Base-by-base conservation (phyloP, 2,797 vertebrate species). In the Streptopelia turtur region DNA sequence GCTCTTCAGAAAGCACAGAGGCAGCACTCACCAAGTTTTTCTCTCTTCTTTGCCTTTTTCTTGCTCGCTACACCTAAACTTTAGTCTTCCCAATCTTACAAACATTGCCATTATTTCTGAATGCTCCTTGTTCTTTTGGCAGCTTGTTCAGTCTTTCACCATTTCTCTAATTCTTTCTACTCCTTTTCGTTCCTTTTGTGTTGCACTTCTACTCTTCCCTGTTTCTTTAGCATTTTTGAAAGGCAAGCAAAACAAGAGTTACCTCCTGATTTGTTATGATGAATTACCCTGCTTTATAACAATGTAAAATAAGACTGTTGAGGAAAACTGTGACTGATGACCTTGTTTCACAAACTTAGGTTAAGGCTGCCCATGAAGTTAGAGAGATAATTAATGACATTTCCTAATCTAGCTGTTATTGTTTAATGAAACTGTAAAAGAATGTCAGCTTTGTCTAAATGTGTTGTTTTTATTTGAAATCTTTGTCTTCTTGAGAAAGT, bases 341-440 rank as follows among this genome's bases (percentile, higher is more conserved):
- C 95, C 91, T 94, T 93, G 75, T 71, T 89, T 71, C 5, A 4
- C 57, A 88, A 82, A 78, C 89, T 63, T 74, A 70, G 37, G 68
- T 90, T 96, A 95, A 94, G 87, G 45, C 78, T 94, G 87, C 56
- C 49, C 53, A 0, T 68, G 57, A 28, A 70, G 37, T 71, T 87
- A 65, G 56, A 43, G 47, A 87, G 50, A 94, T 85, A 95, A 56
- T 71, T 21, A 77, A 57, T 65, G 60, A 7, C 37, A 16, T 78
- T 90, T 80, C 41, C 39, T 93, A 68, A 92, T 93, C 87, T 93
- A 75, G 45, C 31, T 81, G 82, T 57, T 94, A 28, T 4, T 55
- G 22, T 85, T 89, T 79, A 85, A 6, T 57, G 41, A 61, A 83
- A 89, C 68, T 57, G 27, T 68, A 10, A 61, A 68, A 87, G 37